Evolutionary conservation across 2,113 vertebrate genomes (phyloP).

Genomic region (Neotoma lepida): DNA sequence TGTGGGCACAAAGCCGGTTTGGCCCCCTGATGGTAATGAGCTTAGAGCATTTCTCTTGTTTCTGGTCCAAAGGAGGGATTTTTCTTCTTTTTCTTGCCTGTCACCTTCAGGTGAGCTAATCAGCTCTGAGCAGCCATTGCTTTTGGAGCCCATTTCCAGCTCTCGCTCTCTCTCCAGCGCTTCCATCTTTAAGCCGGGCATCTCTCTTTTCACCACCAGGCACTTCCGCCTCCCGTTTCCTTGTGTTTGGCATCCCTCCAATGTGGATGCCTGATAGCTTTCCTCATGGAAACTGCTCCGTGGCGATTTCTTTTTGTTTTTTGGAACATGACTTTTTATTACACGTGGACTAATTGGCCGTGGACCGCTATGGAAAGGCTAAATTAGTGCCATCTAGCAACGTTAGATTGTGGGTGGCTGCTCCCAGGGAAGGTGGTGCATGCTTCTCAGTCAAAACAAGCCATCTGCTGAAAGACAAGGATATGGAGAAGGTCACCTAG

Average conservation of each 20-base stretch:
- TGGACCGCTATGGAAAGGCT: conserved; percentile 35
- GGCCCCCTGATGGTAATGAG: conserved; percentile 70
- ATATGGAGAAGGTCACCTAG: background rate
- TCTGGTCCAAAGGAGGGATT: conserved; percentile 65
- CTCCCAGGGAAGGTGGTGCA: background rate
- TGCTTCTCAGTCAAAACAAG: background rate
- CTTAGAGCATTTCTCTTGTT: conserved; percentile 69
- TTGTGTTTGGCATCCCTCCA: conserved; percentile 49
- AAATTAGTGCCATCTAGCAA: background rate
- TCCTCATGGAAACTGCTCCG: conserved; percentile 31
- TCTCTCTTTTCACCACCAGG: background rate
- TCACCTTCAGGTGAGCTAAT: conserved; percentile 76
- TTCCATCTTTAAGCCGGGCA: conserved; percentile 21
- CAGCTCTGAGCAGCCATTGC: conserved; percentile 59
- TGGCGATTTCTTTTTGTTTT: conserved; percentile 72
- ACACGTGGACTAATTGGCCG: conserved; percentile 65
- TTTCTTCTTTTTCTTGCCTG: conserved; percentile 60
- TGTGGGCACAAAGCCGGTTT: conserved; percentile 69
- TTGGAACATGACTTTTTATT: conserved; percentile 73
- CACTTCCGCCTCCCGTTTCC: conserved; percentile 15
- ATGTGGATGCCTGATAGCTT: conserved; percentile 61
- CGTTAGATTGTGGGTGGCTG: background rate
- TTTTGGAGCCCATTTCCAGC: background rate
- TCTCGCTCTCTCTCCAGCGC: background rate
- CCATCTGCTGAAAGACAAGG: background rate